Evolutionary conservation across 2,888 invertebrate genomes (phyloP).

Genomic region (Merodon equestris): DNA sequence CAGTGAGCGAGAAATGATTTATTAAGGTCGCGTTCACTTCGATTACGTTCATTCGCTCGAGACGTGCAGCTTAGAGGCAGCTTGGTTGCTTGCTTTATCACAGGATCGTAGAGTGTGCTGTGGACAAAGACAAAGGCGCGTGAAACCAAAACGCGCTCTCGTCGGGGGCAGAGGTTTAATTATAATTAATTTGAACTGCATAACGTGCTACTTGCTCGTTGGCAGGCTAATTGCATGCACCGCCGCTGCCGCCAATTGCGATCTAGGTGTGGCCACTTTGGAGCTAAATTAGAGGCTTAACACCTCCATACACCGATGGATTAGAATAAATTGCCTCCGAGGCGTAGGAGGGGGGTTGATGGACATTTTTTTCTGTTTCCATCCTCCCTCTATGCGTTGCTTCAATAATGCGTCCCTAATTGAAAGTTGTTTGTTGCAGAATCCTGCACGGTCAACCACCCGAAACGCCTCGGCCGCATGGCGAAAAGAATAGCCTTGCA

Average conservation of each 20-base stretch:
- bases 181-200: slow-evolving; percentile 66
- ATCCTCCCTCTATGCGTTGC: neutral
- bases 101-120: slow-evolving; percentile 24
- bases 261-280: slow-evolving; percentile 65
- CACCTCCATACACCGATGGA: slow-evolving; percentile 47
- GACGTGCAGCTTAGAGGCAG: slow-evolving; percentile 6
- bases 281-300: slow-evolving; percentile 60
- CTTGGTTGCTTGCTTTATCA: no score
- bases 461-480: neutral
- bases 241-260: slow-evolving; percentile 40
- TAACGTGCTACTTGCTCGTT: slow-evolving; percentile 63
- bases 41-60: slow-evolving; percentile 49
- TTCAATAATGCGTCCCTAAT: neutral
- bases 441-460: no score
- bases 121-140: slow-evolving; percentile 53
- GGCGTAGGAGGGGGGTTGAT: slow-evolving; percentile 11
- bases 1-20: slow-evolving; percentile 66
- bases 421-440: no score
- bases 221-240: slow-evolving; percentile 68
- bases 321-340: slow-evolving; percentile 44
- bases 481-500: slow-evolving; percentile 35
- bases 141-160: slow-evolving; percentile 50
- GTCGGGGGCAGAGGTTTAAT: slow-evolving; percentile 55
- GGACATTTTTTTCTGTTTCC: no score
- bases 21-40: slow-evolving; percentile 67